Evolutionary conservation across 2,113 vertebrate genomes (phyloP), one percentile per base, ranked within the genome.

Genomic region (Hystrix cristata): DNA sequence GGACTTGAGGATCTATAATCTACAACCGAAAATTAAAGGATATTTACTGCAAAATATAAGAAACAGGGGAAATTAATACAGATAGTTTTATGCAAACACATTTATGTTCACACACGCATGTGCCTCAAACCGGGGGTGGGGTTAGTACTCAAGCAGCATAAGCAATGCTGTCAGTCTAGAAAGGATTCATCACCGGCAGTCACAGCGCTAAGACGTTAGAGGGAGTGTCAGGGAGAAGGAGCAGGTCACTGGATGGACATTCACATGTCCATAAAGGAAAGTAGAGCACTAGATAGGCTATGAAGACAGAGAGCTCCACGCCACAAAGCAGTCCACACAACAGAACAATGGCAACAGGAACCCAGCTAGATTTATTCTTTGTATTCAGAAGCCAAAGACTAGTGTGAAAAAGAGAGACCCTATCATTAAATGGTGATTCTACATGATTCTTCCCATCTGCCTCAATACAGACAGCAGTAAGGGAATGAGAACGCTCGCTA

Each of bases 11-110:
- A 62, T 81, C 59, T 81, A 15, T 25, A 81, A 67, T 27, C 9
- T 84, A n/a, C 29, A 89, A 80, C 1, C 14, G 29, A 82, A 95
- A 95, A n/a, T 18, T 91, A 92, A 94, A 89, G 9, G 43, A 38
- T 5, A 85, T 76, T 76, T 69, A 79, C 57, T 96, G 23, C 67
- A 90, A 87, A 60, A 76, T 34, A 2, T 71, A 88, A 80, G 0
- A 21, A 67, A 55, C 3, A 14, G 2, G 11, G 2, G 11, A 12
- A 85, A 69, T 71, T 84, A 53, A 64, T 29, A 57, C 48, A 90
- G 27, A 46, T 4, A 21, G 19, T 79, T 87, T 91, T 86, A 11
- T 71, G 27, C 57, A 95, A 55, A 80, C 7, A 3, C 69, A 67
- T 29, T 62, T 62, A 31, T 23, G 38, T 57, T 88, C 19, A 48